Base-by-base conservation (phyloP, 92 coral and sea anemone genomes). In the Umimayanthus chanpuru region DNA sequence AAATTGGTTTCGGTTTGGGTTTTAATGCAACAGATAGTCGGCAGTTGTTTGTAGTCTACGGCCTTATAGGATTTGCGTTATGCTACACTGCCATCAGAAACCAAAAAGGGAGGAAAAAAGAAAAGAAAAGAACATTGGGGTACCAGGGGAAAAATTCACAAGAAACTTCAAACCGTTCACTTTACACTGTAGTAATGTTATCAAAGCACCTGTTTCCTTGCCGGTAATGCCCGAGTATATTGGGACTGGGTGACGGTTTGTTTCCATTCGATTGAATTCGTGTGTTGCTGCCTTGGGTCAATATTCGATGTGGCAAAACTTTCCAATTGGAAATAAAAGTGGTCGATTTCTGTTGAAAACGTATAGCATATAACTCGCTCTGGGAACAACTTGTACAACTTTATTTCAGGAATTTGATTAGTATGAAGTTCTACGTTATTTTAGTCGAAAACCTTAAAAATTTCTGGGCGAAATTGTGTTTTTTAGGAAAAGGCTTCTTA, bases 351-450 rank as follows among this genome's bases (percentile, higher is more conserved):
- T 80, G 18, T 9, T 79, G 1, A 50, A 47, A 21, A 47, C 43
- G 40, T 50, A 49, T 50, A 82, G 41, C 23, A 38, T 71, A 47
- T 83, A 36, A 9, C 44, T 70, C 14, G 44, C 43, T 68, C 44
- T 82, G 50, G 9, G 16, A 61, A 81, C 29, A 64, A 12, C 16
- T 71, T 40, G 50, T 81, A 41, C 43, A 67, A 18, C 50, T 82
- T 66, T 28, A 67, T 82, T 23, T 82, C 9, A 61, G 26, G 40
- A 82, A 82, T 82, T 44, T 67, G 40, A 68, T 68, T 18, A 23
- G 23, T 66, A 68, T 28, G 25, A 25, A 21, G 25, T 70, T 68
- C 47, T 72, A 29, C 15, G 12, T 43, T 82, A 82, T 43, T 40
- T 65, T 23, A 39, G 15, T 41, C 25, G 39, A 82, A 25, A 82